Base-by-base conservation (phyloP, 1,140 invertebrate genomes). In the Charaxes varanes region DNA sequence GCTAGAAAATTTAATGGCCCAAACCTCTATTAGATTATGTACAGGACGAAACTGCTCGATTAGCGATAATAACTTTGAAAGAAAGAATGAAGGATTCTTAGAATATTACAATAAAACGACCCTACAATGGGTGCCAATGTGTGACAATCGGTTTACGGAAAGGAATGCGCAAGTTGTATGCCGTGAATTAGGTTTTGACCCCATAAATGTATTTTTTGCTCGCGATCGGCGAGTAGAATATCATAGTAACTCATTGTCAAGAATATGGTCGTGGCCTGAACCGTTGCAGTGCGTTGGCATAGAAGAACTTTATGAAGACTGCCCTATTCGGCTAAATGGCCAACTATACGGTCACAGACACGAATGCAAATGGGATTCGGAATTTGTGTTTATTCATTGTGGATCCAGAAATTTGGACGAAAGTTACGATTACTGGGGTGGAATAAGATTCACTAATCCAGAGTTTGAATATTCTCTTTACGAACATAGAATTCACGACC, bases 31-130 rank as follows among this genome's bases (percentile, higher is more conserved):
- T 30, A 83, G 92, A 37, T 65, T 94, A 4, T 95, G 93, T 52
- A 92, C 92, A 24, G 89, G 89, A 26, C 87, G 88, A 45, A 90
- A 92, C 54, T 95, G 93, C 49, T 85, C 86, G 0, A 79, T 79
- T 4, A 79, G 65, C 60, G 79, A 86, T 35, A 83, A 87, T 37
- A 58, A 83, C n/a, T 57, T 65, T 5, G 80, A 81, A 8, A 57
- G 79, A 23, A 84, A 78, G 1, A 88, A 88, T 13, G 90, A 92
- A 87, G 93, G 92, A 19, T 99, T 99, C 64, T 77, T 99, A 17
- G 95, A 99, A 84, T 92, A 97, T 57, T 99, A 94, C 69, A 99
- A 99, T 74, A 87, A 86, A 36, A 99, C 97, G 2, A 97, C 96
- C 0, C 80, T 95, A 5, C 96, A 99, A 71, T 99, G 97, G 96